Evolutionary conservation across 2,797 vertebrate species (phyloP), one percentile per base, ranked within the genome.

Genomic region (Hylomyscus alleni): DNA sequence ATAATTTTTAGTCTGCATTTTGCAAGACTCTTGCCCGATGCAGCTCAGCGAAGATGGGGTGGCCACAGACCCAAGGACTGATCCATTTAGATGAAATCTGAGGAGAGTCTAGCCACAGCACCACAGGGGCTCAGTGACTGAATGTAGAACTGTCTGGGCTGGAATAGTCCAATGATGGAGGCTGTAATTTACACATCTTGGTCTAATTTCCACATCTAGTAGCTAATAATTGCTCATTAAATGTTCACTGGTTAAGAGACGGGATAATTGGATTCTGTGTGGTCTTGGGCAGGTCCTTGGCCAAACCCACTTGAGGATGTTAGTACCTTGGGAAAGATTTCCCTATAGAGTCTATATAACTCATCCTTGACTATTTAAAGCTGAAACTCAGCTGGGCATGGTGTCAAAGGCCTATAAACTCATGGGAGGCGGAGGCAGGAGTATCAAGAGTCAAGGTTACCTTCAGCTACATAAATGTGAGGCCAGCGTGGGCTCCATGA

Each of bases 181-280:
- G 37, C 40, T 50, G n/a, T 60, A 52, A 72, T 47, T 10, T 26
- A 13, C 9, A 84, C 26, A n/a, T 47, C 37, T 37, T 54, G 62
- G 50, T 13, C 14, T n/a, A 34, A 44, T 84, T 47, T 69, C 65
- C 56, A 54, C 20, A 2, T n/a, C 67, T 34, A 40, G 73, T 20
- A 75, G n/a, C 47, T 52, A 60, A 69, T 60, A 86, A 60, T 31
- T 77, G 56, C 40, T 91, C 75, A 83, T 34, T 89, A 67, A 80
- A 52, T 69, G 24, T 3, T 14, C 31, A 1, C 85, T 82, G 60
- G 76, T 22, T 29, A 58, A n/a, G 2, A 62, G 58, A 20, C n/a
- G 34, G 60, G 75, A 10, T 22, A 3, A 52, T 50, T 82, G 40
- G 76, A 50, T 80, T 19, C 4, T 11, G 9, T 26, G 60, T 58